Conservation (phyloP, 2,888 invertebrate species). For the Mesorhabditis belari region DNA sequence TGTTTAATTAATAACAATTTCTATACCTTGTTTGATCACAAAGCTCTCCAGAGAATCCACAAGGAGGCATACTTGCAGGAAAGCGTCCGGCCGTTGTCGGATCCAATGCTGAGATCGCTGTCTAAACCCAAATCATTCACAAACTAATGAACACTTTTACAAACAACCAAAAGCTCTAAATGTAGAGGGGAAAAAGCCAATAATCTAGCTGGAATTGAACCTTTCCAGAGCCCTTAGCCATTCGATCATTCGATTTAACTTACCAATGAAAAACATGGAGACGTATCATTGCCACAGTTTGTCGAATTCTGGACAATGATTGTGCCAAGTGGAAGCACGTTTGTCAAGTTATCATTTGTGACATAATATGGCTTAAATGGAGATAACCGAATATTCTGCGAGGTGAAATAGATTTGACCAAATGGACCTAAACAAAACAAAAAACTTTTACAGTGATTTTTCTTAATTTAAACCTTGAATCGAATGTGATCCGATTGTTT, state of each 20-base stretch:
- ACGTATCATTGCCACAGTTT: neutral
- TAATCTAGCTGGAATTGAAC: too few relatives aligned
- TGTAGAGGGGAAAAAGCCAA: too few relatives aligned
- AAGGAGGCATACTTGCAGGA: conserved; percentile 37
- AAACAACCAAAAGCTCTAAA: too few relatives aligned
- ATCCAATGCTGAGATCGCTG: too few relatives aligned
- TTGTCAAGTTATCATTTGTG: neutral
- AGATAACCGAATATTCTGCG: conserved; percentile 9
- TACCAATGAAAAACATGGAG: neutral
- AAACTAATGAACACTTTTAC: too few relatives aligned
- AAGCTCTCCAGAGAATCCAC: conserved; percentile 43
- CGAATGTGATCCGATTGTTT: too few relatives aligned
- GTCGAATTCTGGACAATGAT: neutral
- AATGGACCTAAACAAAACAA: conserved; percentile 16
- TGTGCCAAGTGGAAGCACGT: neutral
- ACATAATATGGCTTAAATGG: conserved; percentile 5
- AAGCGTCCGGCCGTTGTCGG: conserved; percentile 7
- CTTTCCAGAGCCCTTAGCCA: neutral
- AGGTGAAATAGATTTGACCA: conserved; percentile 16
- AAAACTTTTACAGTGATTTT: too few relatives aligned
- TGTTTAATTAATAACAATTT: neutral
- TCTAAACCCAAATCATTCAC: too few relatives aligned
- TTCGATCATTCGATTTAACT: neutral
- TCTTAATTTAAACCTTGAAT: too few relatives aligned
- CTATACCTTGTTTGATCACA: conserved; percentile 43